Base-by-base conservation (phyloP, 2,113 vertebrate species). In the Percina caprodes region DNA sequence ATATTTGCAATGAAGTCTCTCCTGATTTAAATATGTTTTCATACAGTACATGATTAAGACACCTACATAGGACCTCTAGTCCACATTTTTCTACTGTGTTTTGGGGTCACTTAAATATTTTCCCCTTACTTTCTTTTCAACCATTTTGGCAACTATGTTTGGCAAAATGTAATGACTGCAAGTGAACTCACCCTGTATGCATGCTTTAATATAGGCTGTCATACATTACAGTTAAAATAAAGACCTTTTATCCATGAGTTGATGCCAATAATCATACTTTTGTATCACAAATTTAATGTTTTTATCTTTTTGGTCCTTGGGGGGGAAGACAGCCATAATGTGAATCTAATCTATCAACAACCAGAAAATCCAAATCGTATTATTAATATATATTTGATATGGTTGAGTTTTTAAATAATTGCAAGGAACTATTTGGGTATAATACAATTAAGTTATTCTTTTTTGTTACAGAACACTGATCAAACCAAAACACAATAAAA, bases 391-490 rank as follows among this genome's bases (percentile, higher is more conserved):
- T 6, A 35, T 51, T 15, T 1, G 3, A 21, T 26, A 1, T 14
- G n/a, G 9, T 26, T 24, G 24, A 30, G 21, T n/a, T 24, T 56
- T 24, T 2, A 26, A 26, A 45, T 8, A 19, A 70, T 7, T 59
- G n/a, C 23, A 59, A 30, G 5, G 11, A 39, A 24, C 39, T 42
- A 11, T 42, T 4, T 24, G 2, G 4, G 26, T 6, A 73, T 60
- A 4, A 4, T 24, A 2, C 24, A 75, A 75, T 21, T 2, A 10
- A 51, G 5, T 61, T 7, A 26, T 45, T 45, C 21, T 30, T 45
- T 49, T 77, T 74, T 74, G 6, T 54, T 61, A 13, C 5, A 30
- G 30, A 39, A 60, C 60, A 54, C 11, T 59, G 14, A 62, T 76
- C 69, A 66, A 65, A 75, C 23, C 39, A 48, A 48, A 8, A 39